These are phyloP conservation scores for Rhabdomys dilectus DNA, from an alignment of 2,113 vertebrate species.

Conservation along the genomic window DNA sequence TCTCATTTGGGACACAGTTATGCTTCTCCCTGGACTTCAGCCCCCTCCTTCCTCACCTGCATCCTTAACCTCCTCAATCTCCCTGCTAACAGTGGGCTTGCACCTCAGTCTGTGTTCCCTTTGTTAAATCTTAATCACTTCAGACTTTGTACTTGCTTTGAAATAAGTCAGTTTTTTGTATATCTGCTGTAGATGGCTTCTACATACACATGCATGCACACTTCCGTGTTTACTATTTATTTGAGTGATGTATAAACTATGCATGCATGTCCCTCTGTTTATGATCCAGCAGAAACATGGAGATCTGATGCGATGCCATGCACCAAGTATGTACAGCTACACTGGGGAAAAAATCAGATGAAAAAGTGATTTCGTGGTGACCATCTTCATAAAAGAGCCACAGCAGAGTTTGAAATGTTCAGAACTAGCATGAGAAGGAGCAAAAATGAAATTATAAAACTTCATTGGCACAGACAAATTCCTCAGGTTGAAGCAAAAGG, in stretches of 20 bases:
- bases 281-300: not conserved
- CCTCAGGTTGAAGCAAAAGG: conserved; percentile 4
- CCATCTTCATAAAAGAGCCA: not conserved
- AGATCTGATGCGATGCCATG: not conserved
- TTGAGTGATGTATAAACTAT: not conserved
- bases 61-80: not conserved
- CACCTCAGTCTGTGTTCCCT: not conserved
- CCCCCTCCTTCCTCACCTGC: not conserved
- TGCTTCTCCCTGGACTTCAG: not conserved
- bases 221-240: not conserved
- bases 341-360: not conserved
- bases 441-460: conserved; percentile 16
- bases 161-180: not conserved
- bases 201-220: not conserved
- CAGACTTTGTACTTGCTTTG: not conserved
- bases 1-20: not conserved
- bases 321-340: not conserved
- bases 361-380: conserved; percentile 8
- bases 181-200: not conserved
- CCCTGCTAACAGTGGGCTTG: not conserved
- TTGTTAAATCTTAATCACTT: not conserved
- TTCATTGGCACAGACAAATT: conserved; percentile 16
- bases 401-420: not conserved
- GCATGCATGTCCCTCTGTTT: not conserved
- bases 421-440: conserved; percentile 14